These are phyloP conservation scores for Platerodrilus igneus DNA, from an alignment of 2,888 invertebrate genomes.

Conservation along the genomic window DNA sequence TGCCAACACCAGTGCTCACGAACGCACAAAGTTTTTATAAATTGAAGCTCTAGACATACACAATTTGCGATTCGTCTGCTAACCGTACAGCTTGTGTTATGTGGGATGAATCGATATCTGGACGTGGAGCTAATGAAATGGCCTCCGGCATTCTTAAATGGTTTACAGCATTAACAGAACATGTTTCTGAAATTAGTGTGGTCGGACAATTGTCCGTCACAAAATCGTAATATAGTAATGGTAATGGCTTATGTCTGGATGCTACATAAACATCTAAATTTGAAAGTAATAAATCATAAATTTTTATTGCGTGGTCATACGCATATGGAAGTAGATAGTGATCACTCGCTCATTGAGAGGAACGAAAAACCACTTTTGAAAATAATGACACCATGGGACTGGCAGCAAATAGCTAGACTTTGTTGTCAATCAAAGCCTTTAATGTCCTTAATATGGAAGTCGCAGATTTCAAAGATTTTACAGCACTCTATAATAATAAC, in stretches of 20 bases:
- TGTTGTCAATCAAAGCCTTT: conserved; percentile 6
- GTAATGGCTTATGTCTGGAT: conserved; percentile 15
- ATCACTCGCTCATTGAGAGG: conserved; percentile 19
- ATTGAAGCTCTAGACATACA: conserved; percentile 22
- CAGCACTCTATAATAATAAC: too few relatives aligned
- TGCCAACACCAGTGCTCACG: conserved; percentile 20
- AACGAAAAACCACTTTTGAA: conserved; percentile 19
- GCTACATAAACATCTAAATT: conserved; percentile 5
- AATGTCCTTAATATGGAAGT: too few relatives aligned
- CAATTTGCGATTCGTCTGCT: conserved; percentile 12
- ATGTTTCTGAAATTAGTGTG: conserved; percentile 8
- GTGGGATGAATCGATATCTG: conserved; percentile 27
- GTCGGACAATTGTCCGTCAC: conserved; percentile 17
- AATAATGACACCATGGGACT: conserved; percentile 28
- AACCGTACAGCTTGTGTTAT: conserved; percentile 20
- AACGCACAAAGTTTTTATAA: conserved; percentile 25
- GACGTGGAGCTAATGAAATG: conserved; percentile 30
- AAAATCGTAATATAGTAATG: conserved; percentile 11
- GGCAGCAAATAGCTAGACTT: conserved; percentile 25
- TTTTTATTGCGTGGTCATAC: conserved; percentile 29
- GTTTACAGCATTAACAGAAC: conserved; percentile 5
- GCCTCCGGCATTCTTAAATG: conserved; percentile 29
- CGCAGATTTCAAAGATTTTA: too few relatives aligned
- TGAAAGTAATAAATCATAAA: conserved; percentile 27
- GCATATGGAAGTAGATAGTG: conserved; percentile 25